Base-by-base conservation (phyloP, 1,140 invertebrate genomes). In the Caenorhabditis latens region DNA sequence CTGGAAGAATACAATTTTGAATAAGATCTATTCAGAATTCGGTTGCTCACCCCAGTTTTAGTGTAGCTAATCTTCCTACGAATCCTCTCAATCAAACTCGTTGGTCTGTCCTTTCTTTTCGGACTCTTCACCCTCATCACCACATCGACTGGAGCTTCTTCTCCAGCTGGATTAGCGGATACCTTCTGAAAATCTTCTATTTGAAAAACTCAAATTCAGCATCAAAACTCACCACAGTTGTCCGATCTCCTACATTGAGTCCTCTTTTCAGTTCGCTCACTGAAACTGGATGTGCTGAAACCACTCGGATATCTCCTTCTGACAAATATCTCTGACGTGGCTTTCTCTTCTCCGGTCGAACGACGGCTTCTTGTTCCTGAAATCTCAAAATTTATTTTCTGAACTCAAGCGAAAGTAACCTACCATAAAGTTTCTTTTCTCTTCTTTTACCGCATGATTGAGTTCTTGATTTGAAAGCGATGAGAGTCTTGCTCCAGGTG, bases 211-310 rank as follows among this genome's bases (percentile, higher is more conserved):
- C 11, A n/a, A 5, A 65, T 19, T 11, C 43, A 71, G 6, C 4
- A n/a, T 6, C n/a, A 19, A 71, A 71, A 24, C 43, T 53, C 24
- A 79, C 71, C n/a, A 24, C 43, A 13, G 46, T 14, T 19, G 16
- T 79, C 40, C 8, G 19, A 21, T 50, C 19, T 50, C 11, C n/a
- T 32, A n/a, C n/a, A 79, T 2, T 53, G 19, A 79, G 11, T 79
- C 71, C 71, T 48, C 71, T 79, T 53, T 79, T 79, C 71, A 79
- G 24, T 79, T 79, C 71, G 71, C 71, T 79, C 46, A 79, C 71
- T 79, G 71, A 79, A 79, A 50, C 40, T 50, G 71, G 71, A 50
- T 79, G 43, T 13, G 71, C n/a, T 8, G 71, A 79, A 21, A 79
- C 71, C 13, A 50, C 46, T 16, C 71, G 43, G 46, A 79, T 79